phyloP scores from a whole-genome alignment of 2,888 invertebrate species.

The Abscondita cerata region DNA sequence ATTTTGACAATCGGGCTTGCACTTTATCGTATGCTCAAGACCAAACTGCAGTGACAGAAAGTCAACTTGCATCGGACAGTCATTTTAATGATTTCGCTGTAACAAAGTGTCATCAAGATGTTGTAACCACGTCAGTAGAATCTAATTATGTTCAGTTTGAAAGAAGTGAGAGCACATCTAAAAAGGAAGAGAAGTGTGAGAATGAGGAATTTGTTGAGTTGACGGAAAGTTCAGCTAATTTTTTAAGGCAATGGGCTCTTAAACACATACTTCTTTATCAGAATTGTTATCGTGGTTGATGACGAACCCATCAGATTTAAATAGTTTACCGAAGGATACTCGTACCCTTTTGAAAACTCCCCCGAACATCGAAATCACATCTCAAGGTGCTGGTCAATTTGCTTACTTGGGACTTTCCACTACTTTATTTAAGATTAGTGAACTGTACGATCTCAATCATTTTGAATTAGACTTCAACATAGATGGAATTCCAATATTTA shows the following conservation, averaged over 20 bases:
- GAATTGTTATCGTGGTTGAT: neutral
- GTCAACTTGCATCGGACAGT: too few relatives aligned
- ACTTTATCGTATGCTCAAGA: too few relatives aligned
- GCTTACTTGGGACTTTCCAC: neutral
- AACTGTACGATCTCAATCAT: neutral
- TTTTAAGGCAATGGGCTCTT: neutral
- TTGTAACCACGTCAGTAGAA: too few relatives aligned
- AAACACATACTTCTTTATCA: neutral
- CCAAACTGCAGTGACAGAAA: too few relatives aligned
- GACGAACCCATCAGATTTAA: neutral
- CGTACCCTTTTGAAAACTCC: constrained; percentile 24
- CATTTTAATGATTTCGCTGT: too few relatives aligned
- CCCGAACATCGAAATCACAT: constrained; percentile 2
- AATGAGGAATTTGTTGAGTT: too few relatives aligned
- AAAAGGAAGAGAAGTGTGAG: too few relatives aligned
- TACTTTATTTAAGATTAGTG: neutral
- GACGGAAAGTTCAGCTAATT: neutral
- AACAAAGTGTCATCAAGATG: too few relatives aligned
- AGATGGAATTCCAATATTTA: neutral
- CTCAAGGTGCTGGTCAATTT: constrained; percentile 10
- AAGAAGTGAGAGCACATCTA: too few relatives aligned
- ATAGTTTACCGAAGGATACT: constrained; percentile 20
- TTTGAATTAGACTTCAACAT: neutral
- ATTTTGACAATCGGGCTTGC: too few relatives aligned
- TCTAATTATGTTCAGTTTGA: too few relatives aligned